Base-by-base conservation (phyloP, 2,888 invertebrate genomes). In the Schizotus pectinicornis region DNA sequence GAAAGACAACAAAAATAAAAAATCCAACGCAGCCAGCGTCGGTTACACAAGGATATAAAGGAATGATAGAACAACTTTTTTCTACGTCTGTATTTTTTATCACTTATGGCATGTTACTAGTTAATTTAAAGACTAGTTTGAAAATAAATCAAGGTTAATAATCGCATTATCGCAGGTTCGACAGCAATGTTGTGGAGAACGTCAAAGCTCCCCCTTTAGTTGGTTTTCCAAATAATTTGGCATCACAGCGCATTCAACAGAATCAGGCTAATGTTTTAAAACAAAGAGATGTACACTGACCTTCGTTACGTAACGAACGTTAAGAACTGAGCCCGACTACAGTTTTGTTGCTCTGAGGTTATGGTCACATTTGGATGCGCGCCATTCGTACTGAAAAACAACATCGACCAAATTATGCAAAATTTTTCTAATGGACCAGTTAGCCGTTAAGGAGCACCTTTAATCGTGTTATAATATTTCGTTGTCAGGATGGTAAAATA, bases 71-170 rank as follows among this genome's bases (percentile, higher is more conserved):
- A 36, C 48, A 48, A 48, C 48, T 48, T 48, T 48, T 48, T 48
- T 48, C 9, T 13, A 11, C 31, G 48, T 48, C 48, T 53, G 53
- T 37, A 38, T 34, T 52, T 43, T 52, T 52, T 52, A 39, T 9
- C 43, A 36, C 37, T 41, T 6, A 41, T 7, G 31, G 7, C 41
- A 41, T 31, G 30, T 41, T 41, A 22, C 22, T 9, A 41, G 13
- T 14, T 38, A 12, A 12, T 41, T 41, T 41, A 30, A 14, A 22
- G 41, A 43, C 36, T 52, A 43, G 42, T 52, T 42, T 32, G 11
- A 41, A 22, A 41, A 41, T 52, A 53, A 43, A 42, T 37, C 56
- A 56, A 56, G 56, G 56, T 37, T 56, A 56, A 56, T 50, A 56
- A 56, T 50, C 50, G 56, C 56, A 46, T 51, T 36, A 45, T 41